These are phyloP conservation scores for Eulemur mongoz DNA, from an alignment of 2,797 vertebrate species.

Conservation along the genomic window DNA sequence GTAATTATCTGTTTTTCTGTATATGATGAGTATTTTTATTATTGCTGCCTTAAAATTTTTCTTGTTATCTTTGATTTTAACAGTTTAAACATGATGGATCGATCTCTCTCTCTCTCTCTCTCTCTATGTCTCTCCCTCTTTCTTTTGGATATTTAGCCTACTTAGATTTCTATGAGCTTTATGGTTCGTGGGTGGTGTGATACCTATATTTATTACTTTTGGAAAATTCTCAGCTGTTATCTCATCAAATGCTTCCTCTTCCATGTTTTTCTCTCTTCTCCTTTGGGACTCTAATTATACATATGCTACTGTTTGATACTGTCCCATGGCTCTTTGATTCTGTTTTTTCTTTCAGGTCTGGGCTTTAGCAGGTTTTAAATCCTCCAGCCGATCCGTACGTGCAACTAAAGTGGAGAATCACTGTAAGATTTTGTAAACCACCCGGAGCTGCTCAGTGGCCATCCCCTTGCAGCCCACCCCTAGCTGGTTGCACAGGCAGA, in stretches of 20 bases:
- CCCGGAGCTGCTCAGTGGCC: not conserved
- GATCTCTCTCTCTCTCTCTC: too few species aligned
- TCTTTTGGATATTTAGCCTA: not conserved
- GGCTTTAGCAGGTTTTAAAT: not conserved
- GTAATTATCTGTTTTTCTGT: not conserved
- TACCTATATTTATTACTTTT: not conserved
- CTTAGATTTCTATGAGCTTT: not conserved
- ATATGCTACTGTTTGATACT: not conserved
- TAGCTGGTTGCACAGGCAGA: not conserved
- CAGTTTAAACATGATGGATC: not conserved
- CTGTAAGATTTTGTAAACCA: not conserved
- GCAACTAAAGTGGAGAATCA: not conserved
- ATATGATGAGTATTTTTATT: not conserved
- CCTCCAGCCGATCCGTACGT: not conserved
- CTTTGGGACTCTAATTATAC: not conserved
- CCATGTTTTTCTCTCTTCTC: not conserved
- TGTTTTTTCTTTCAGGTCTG: not conserved
- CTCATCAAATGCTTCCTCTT: not conserved
- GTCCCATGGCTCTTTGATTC: not conserved
- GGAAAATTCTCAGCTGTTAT: not conserved
- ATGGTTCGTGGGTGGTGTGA: not conserved
- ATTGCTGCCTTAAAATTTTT: not conserved
- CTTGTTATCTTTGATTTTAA: not conserved
- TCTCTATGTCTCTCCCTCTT: too few species aligned
- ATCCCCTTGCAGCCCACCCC: not conserved